phyloP scores from a whole-genome alignment of 2,888 invertebrate genomes.

The Cryptocheilus praepositus region DNA sequence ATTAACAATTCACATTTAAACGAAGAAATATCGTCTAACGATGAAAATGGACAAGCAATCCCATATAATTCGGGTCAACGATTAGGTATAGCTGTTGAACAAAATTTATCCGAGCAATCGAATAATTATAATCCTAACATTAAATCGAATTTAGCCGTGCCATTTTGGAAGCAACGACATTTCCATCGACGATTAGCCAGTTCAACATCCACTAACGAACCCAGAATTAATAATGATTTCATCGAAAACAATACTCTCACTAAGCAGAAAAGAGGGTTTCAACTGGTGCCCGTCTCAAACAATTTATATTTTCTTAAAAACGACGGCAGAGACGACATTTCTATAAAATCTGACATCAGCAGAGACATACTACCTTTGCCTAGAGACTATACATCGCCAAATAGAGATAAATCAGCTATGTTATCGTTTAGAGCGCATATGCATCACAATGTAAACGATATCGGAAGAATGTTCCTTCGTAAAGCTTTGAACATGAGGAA shows the following conservation, averaged over 20 bases:
- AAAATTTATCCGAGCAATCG: too few relatives aligned
- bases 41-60: too few relatives aligned
- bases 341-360: neutral
- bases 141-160: too few relatives aligned
- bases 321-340: constrained; percentile 15
- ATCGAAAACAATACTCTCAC: constrained; percentile 5
- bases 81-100: too few relatives aligned
- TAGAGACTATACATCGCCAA: neutral
- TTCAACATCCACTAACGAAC: neutral
- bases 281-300: constrained; percentile 43
- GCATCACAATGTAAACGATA: constrained; percentile 54
- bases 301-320: constrained; percentile 45
- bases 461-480: constrained; percentile 38
- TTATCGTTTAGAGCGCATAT: constrained; percentile 55
- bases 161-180: neutral
- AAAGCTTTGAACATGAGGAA: neutral
- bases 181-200: neutral
- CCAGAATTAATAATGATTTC: constrained; percentile 16
- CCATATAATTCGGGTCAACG: too few relatives aligned
- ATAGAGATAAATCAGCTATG: constrained; percentile 43
- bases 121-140: too few relatives aligned
- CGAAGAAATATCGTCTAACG: too few relatives aligned
- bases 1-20: too few relatives aligned
- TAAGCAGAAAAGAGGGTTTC: constrained; percentile 43
- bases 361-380: too few relatives aligned